Conservation (phyloP, 2,797 vertebrate species). For the Dipus sagitta region DNA sequence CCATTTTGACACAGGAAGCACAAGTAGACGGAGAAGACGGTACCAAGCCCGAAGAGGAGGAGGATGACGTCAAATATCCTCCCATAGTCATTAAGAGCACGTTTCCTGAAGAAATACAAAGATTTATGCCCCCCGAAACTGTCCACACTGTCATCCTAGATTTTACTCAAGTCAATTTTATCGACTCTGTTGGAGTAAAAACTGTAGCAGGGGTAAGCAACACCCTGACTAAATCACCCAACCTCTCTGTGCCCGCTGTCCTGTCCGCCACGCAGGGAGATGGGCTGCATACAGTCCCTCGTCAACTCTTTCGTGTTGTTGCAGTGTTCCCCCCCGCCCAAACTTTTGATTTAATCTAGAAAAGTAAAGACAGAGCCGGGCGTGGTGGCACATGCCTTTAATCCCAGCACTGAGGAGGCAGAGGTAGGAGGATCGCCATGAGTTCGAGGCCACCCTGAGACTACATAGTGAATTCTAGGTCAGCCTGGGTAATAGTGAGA, state of each 20-base stretch:
- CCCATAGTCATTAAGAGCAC: constrained; percentile 74
- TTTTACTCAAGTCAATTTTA: constrained; percentile 93
- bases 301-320: background rate
- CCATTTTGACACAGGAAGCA: constrained; percentile 85
- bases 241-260: background rate
- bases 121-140: constrained; percentile 87
- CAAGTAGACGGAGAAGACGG: constrained; percentile 84
- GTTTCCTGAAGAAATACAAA: constrained; percentile 87
- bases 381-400: no score
- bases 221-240: background rate
- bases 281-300: background rate
- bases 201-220: constrained; percentile 93
- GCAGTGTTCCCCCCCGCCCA: background rate
- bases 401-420: no score
- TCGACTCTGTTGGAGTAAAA: constrained; percentile 97
- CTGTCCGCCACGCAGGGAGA: background rate
- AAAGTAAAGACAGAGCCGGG: background rate
- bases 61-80: constrained; percentile 86
- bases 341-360: background rate
- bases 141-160: constrained; percentile 94
- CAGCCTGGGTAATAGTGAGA: no score
- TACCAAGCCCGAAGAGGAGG: constrained; percentile 90
- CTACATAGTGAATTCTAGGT: no score
- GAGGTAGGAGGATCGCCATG: no score
- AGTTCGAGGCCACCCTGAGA: no score